Evolutionary conservation across 1,140 invertebrate species (phyloP).

Genomic region (Pseudomyrmex dendroicus): DNA sequence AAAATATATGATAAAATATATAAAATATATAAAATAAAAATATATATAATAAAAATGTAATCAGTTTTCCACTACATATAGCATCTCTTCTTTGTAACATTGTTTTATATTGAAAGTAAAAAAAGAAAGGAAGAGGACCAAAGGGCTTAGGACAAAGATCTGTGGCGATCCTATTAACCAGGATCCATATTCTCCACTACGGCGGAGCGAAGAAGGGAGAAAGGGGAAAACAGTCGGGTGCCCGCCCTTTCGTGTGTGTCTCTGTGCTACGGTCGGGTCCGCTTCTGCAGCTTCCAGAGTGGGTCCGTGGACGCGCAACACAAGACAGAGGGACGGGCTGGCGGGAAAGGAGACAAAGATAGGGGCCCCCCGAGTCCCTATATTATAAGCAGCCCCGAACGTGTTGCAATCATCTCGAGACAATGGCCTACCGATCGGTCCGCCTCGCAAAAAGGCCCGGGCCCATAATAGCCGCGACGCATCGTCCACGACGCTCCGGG

Average conservation of each 20-base stretch:
- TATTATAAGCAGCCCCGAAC: conserved; percentile 84
- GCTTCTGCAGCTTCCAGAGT: conserved; percentile 65
- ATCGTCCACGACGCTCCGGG: conserved; percentile 76
- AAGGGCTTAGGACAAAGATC: conserved; percentile 58
- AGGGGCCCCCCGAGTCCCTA: conserved; percentile 74
- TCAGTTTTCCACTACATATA: not conserved
- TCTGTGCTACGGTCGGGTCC: conserved; percentile 63
- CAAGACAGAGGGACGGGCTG: conserved; percentile 43
- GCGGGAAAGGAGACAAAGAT: conserved; percentile 61
- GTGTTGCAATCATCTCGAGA: conserved; percentile 85
- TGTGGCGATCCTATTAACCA: conserved; percentile 71
- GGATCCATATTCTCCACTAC: conserved; percentile 64
- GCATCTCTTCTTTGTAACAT: conserved; percentile 9
- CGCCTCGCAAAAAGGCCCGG: conserved; percentile 80
- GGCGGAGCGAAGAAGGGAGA: not conserved
- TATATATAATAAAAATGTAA: no score
- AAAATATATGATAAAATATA: not conserved
- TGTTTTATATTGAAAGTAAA: conserved; percentile 13
- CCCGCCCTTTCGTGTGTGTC: conserved; percentile 74
- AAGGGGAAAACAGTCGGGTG: conserved; percentile 59
- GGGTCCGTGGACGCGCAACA: conserved; percentile 50
- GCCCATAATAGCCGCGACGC: conserved; percentile 82
- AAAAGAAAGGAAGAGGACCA: conserved; percentile 12
- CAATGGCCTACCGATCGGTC: conserved; percentile 81
- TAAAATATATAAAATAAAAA: not conserved